Conservation (phyloP, 2,797 vertebrate genomes). For the Lacerta agilis region DNA sequence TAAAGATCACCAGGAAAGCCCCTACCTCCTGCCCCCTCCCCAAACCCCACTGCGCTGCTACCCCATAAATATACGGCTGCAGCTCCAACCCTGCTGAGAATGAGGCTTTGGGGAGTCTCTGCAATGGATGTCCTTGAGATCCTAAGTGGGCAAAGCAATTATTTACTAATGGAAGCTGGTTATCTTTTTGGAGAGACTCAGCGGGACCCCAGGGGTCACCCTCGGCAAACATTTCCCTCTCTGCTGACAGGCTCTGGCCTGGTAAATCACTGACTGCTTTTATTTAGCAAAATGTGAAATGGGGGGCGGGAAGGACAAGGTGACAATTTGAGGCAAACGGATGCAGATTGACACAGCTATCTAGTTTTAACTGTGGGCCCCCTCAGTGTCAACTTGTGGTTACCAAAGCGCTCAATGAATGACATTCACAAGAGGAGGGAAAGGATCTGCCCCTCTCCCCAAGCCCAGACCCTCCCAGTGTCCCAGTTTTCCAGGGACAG, state of each 20-base stretch:
- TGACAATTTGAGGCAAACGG: too few relatives aligned
- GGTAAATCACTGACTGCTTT: neutral
- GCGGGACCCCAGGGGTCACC: neutral
- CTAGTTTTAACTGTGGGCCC: too few relatives aligned
- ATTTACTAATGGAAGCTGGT: neutral
- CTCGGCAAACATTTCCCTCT: neutral
- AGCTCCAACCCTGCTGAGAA: neutral
- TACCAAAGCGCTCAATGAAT: too few relatives aligned
- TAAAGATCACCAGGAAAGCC: neutral
- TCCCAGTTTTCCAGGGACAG: too few relatives aligned
- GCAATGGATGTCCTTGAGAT: neutral
- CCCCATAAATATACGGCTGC: neutral
- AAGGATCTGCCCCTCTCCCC: too few relatives aligned
- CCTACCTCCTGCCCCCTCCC: rapidly evolving
- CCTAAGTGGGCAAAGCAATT: rapidly evolving
- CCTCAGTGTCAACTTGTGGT: too few relatives aligned
- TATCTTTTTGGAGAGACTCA: neutral
- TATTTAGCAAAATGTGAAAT: neutral
- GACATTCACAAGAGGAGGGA: too few relatives aligned
- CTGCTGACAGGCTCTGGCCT: neutral
- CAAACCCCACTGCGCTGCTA: neutral
- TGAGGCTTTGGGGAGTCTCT: neutral
- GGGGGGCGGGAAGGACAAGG: neutral
- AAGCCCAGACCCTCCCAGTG: too few relatives aligned
- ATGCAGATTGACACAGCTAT: too few relatives aligned